Percentiles rank a stretch among this genome's conserved stretches.
These are phyloP conservation scores for Ceratosolen fusciceps DNA, from an alignment of 1,140 invertebrate species.

Conservation along the genomic window DNA sequence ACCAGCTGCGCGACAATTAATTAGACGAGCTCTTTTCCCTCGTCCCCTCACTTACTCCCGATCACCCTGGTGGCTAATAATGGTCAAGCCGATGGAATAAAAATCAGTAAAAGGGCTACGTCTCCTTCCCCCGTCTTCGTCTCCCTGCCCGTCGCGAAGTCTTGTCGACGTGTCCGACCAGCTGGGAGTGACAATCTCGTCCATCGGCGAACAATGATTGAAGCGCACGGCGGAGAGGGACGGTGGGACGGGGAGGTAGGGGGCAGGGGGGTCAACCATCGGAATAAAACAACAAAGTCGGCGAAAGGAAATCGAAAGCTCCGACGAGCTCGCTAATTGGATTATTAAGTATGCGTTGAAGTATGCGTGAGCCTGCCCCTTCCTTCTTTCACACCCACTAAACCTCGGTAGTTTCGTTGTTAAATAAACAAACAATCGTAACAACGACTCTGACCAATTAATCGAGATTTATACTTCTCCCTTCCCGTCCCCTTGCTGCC, in stretches of 20 bases:
- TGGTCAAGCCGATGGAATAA: background rate
- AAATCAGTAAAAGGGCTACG: no score
- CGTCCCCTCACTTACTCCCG: background rate
- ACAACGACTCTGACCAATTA: no score
- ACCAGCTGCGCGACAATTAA: background rate
- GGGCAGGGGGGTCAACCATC: slow-evolving; percentile 23
- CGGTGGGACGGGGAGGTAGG: background rate
- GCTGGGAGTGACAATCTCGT: slow-evolving; percentile 7
- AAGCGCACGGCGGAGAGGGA: background rate
- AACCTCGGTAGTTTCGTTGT: no score
- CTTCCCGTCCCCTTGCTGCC: no score
- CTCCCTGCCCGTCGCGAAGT: no score
- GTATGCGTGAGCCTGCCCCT: no score
- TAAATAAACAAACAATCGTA: no score
- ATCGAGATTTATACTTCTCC: no score
- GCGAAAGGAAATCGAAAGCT: background rate
- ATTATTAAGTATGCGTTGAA: slow-evolving; percentile 5
- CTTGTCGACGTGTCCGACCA: background rate
- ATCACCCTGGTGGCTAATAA: no score
- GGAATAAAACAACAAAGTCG: background rate
- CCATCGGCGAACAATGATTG: slow-evolving; percentile 32
- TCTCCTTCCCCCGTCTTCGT: no score
- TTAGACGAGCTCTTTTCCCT: background rate
- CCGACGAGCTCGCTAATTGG: background rate
- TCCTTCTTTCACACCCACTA: no score